These are phyloP conservation scores for Erythrocercus mccallii DNA, from an alignment of 2,113 vertebrate genomes.

Conservation along the genomic window DNA sequence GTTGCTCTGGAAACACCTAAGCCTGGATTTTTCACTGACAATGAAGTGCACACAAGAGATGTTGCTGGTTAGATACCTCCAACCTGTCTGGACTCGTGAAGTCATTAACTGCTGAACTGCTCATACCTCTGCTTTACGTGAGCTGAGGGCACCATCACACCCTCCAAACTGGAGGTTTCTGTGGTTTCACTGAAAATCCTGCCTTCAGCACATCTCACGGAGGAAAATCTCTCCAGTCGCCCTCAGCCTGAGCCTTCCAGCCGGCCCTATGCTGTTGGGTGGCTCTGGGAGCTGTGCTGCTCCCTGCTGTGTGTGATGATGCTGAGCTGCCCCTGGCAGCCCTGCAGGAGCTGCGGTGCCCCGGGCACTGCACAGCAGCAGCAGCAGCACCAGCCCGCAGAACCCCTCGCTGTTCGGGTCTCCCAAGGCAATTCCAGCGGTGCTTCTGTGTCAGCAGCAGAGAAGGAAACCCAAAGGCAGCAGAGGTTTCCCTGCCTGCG, in stretches of 20 bases:
- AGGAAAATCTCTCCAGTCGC: background rate
- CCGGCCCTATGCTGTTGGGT: background rate
- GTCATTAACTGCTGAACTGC: background rate
- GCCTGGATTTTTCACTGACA: background rate
- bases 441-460: background rate
- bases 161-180: background rate
- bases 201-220: background rate
- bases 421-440: background rate
- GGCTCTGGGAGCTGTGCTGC: background rate
- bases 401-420: background rate
- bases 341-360: background rate
- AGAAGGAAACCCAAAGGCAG: background rate
- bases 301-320: background rate
- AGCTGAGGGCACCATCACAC: background rate
- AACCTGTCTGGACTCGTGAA: constrained; percentile 20
- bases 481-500: constrained; percentile 3
- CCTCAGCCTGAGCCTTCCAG: background rate
- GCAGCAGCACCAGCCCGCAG: background rate
- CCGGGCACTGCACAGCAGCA: background rate
- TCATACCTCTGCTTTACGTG: background rate
- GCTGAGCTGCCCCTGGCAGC: background rate
- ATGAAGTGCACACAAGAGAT: background rate
- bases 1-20: background rate
- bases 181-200: background rate
- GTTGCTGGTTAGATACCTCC: background rate